Conservation (phyloP, 2,888 invertebrate genomes). For the Mimas tiliae region DNA sequence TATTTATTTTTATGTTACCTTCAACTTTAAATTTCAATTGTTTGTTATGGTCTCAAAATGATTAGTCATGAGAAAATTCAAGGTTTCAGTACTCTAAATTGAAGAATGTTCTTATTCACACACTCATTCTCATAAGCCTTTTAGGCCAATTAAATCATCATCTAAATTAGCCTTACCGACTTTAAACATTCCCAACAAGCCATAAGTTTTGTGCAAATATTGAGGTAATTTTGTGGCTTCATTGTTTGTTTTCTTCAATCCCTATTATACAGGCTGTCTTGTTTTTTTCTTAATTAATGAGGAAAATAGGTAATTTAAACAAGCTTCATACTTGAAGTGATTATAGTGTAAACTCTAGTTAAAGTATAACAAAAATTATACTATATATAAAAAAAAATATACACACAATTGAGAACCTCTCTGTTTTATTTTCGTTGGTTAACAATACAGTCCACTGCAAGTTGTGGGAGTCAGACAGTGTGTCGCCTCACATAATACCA, state of each 20-base stretch:
- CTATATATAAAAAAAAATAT: no score
- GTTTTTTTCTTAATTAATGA: background rate
- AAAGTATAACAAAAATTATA: no score
- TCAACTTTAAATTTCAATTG: background rate
- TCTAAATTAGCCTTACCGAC: background rate
- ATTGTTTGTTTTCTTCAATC: background rate
- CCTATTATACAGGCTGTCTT: background rate
- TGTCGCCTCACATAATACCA: no score
- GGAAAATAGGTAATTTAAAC: no score
- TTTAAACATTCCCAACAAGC: background rate
- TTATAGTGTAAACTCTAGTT: no score
- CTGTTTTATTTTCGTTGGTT: no score
- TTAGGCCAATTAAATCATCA: slow-evolving; percentile 18
- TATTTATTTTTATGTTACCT: no score
- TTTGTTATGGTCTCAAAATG: background rate
- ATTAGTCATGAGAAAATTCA: background rate
- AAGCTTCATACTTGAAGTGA: no score
- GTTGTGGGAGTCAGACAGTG: no score
- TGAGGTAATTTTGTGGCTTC: slow-evolving; percentile 2
- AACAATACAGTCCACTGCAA: no score
- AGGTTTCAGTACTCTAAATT: background rate
- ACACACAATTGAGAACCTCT: no score
- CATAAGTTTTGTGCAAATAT: slow-evolving; percentile 9
- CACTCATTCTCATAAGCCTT: background rate
- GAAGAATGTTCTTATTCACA: background rate